A percentile compares a stretch with the other conserved stretches of the same genome.
Conservation (phyloP, 2,888 invertebrate species). For the Deroplatys truncata region DNA sequence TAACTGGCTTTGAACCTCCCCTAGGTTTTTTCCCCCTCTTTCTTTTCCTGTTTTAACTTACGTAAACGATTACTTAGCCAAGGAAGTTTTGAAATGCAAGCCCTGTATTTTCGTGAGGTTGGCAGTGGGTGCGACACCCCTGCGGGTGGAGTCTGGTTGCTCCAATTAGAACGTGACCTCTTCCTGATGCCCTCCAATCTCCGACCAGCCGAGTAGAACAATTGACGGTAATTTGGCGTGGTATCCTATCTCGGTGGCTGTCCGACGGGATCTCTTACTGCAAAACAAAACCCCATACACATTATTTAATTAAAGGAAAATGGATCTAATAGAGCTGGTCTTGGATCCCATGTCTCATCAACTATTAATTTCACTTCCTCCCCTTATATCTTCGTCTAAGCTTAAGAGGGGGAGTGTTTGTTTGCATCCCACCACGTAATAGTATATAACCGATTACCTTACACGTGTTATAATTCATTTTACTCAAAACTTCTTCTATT, state of each 20-base stretch:
- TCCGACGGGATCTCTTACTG: background rate
- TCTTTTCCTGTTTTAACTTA: too few relatives aligned
- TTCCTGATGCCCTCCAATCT: background rate
- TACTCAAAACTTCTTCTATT: too few relatives aligned
- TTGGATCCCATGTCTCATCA: background rate
- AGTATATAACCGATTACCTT: too few relatives aligned
- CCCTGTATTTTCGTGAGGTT: too few relatives aligned
- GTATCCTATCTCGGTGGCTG: background rate
- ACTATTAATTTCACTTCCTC: background rate
- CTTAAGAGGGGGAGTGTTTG: too few relatives aligned
- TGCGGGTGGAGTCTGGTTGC: background rate
- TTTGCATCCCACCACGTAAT: too few relatives aligned
- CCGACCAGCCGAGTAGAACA: background rate
- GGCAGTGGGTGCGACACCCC: background rate
- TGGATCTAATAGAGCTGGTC: background rate
- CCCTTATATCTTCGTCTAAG: too few relatives aligned
- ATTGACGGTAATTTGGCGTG: constrained; percentile 10
- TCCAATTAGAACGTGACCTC: background rate
- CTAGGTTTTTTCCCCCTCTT: too few relatives aligned
- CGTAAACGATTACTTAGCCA: too few relatives aligned
- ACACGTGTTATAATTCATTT: too few relatives aligned
- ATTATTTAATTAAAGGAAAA: background rate
- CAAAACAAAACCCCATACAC: background rate
- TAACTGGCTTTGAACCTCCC: too few relatives aligned
- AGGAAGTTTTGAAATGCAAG: too few relatives aligned